These are phyloP conservation scores for Agrilus cyanescens DNA, from an alignment of 2,888 invertebrate genomes.

Conservation along the genomic window DNA sequence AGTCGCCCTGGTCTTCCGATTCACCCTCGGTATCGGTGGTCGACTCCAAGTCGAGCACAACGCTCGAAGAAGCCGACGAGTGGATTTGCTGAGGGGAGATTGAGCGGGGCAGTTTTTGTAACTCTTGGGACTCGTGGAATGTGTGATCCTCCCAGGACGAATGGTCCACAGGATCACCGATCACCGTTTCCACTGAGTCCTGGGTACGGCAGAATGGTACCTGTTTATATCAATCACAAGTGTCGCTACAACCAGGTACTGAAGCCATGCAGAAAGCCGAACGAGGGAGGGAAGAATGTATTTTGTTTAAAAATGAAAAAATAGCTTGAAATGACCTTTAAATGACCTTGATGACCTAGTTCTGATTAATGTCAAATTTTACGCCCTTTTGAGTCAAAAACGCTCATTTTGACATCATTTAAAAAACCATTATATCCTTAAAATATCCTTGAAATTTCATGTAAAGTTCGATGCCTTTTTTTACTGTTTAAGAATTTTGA, in stretches of 20 bases:
- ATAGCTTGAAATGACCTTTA: too few species aligned
- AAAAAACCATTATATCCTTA: too few species aligned
- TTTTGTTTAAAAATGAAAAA: too few species aligned
- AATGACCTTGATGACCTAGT: too few species aligned
- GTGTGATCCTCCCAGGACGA: constrained; percentile 66
- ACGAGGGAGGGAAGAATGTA: too few species aligned
- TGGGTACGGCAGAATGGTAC: constrained; percentile 13
- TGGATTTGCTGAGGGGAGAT: constrained; percentile 16
- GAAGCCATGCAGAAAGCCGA: background rate
- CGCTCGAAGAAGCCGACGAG: constrained; percentile 6
- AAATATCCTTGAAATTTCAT: too few species aligned
- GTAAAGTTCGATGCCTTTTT: too few species aligned
- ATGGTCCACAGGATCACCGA: constrained; percentile 28
- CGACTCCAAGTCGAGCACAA: constrained; percentile 29
- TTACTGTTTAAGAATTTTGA: too few species aligned
- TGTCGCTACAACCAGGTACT: background rate
- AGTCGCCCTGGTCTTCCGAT: constrained; percentile 25
- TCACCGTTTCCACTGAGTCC: constrained; percentile 32
- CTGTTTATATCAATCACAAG: background rate
- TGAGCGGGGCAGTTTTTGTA: constrained; percentile 48
- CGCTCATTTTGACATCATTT: too few species aligned
- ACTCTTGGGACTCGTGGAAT: constrained; percentile 55
- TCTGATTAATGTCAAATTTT: too few species aligned
- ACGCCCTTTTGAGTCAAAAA: too few species aligned
- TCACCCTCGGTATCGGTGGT: constrained; percentile 27